A percentile compares a stretch with the other conserved stretches of the same genome.
Evolutionary conservation across 2,113 vertebrate genomes (phyloP).

Genomic region (Bubo blakistoni): DNA sequence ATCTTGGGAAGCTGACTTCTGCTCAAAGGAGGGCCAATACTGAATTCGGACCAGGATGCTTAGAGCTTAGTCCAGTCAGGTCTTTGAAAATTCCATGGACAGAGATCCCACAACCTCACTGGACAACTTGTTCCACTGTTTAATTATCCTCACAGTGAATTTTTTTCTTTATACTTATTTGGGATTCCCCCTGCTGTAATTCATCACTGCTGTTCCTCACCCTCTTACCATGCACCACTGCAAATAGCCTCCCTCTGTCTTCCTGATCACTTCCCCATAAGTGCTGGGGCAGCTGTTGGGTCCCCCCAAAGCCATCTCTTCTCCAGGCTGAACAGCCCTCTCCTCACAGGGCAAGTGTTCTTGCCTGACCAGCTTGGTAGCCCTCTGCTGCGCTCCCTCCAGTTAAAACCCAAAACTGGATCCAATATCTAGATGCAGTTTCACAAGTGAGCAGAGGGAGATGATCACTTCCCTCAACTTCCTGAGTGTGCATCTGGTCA

Average conservation of each 20-base stretch:
- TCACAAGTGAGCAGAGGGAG: neutral
- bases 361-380: neutral
- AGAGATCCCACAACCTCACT: neutral
- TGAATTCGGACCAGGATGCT: neutral
- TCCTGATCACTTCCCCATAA: accelerated
- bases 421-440: accelerated
- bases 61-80: neutral
- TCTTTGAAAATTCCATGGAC: neutral
- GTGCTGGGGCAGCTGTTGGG: neutral
- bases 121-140: neutral
- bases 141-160: neutral
- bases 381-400: neutral
- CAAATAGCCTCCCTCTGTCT: neutral
- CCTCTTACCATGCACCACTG: neutral
- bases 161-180: neutral
- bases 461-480: neutral
- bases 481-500: neutral
- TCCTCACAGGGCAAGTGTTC: neutral
- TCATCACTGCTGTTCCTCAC: neutral
- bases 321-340: neutral
- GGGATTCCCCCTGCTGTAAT: neutral
- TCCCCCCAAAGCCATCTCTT: neutral
- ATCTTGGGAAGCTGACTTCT: neutral
- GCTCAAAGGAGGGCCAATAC: neutral
- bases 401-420: neutral